Percentiles rank a stretch among this genome's conserved stretches.
Evolutionary conservation across 37 sponge, comb jelly and placozoan genomes (phyloP).

Genomic region (Lycopodina hypogea): DNA sequence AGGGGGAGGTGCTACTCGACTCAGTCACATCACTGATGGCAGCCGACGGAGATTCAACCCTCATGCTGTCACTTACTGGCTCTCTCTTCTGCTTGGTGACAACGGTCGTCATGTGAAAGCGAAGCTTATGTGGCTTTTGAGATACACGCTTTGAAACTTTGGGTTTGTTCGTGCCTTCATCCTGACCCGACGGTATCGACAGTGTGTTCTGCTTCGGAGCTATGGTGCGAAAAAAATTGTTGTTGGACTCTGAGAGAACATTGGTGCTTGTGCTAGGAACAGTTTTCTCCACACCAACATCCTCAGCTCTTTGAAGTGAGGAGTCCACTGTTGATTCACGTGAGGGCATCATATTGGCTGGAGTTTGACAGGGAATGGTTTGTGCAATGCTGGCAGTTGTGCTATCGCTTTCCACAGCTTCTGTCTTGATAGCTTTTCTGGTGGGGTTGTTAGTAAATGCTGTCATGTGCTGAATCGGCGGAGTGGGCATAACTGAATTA

Average conservation of each 20-base stretch:
- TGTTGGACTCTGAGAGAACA: not conserved
- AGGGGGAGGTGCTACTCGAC: not conserved
- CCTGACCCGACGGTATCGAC: not conserved
- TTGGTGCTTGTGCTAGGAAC: not conserved
- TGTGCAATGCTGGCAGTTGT: not conserved
- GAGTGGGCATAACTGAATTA: not conserved
- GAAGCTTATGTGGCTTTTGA: slow-evolving; percentile 30
- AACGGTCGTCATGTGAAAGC: slow-evolving; percentile 60
- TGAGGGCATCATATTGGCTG: not conserved
- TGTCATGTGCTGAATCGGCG: not conserved
- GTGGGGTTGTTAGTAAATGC: not conserved
- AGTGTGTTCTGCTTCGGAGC: not conserved
- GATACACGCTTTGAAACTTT: not conserved
- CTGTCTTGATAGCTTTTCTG: not conserved
- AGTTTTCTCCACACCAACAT: not conserved
- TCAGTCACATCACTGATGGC: not conserved
- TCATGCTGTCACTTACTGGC: slow-evolving; percentile 10
- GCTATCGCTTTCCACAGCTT: not conserved
- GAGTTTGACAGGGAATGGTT: not conserved
- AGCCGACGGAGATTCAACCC: slow-evolving; percentile 14
- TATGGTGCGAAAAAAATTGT: not conserved
- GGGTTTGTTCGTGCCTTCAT: not conserved
- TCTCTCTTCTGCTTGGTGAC: slow-evolving; percentile 24
- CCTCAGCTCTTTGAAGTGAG: not conserved
- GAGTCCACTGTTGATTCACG: not conserved